These are phyloP conservation scores for Triplophysa dalaica DNA, from an alignment of 2,113 vertebrate species.

Conservation along the genomic window DNA sequence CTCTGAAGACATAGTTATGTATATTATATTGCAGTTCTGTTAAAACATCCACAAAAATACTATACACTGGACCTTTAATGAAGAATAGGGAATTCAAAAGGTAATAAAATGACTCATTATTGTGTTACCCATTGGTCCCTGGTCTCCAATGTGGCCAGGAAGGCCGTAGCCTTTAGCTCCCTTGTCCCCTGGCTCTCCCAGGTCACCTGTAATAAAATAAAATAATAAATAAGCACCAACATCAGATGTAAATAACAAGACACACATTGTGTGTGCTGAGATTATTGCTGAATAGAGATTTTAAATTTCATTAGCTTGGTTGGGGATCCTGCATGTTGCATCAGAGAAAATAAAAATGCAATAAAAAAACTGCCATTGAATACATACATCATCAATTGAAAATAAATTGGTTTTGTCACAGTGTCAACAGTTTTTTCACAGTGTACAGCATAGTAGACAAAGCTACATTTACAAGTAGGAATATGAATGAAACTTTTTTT, in stretches of 20 bases:
- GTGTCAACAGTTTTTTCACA: too few relatives aligned
- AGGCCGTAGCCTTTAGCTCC: conserved; percentile 64
- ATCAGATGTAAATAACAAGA: conserved; percentile 14
- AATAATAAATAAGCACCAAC: conserved; percentile 31
- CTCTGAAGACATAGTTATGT: too few relatives aligned
- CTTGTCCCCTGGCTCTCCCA: conserved; percentile 70
- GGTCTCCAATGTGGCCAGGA: conserved; percentile 65
- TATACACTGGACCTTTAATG: too few relatives aligned
- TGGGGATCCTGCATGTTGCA: neutral
- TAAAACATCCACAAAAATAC: too few relatives aligned
- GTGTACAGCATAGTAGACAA: too few relatives aligned
- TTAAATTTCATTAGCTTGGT: conserved; percentile 55
- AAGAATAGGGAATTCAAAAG: too few relatives aligned
- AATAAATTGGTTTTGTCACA: too few relatives aligned
- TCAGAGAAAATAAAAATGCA: conserved; percentile 46
- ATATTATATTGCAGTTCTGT: too few relatives aligned
- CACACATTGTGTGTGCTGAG: conserved; percentile 21
- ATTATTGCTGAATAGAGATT: conserved; percentile 53
- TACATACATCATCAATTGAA: too few relatives aligned
- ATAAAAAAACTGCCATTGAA: neutral
- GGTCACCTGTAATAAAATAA: conserved; percentile 61
- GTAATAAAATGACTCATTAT: neutral
- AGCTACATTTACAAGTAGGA: too few relatives aligned
- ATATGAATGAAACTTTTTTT: too few relatives aligned
- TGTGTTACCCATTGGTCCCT: conserved; percentile 66